Base-by-base conservation (phyloP, 2,888 invertebrate genomes). In the Perizoma flavofasciatum region DNA sequence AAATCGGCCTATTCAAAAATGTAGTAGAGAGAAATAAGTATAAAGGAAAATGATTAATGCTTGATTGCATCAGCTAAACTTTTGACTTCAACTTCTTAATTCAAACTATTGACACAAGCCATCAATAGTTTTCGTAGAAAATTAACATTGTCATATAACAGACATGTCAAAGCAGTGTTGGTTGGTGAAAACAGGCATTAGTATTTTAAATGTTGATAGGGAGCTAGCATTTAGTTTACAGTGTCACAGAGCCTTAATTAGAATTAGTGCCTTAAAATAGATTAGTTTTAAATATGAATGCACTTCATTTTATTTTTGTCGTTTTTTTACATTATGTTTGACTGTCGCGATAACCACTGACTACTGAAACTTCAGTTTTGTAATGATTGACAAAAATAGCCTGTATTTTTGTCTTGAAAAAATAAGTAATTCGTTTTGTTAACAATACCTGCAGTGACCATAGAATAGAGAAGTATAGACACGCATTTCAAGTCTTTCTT, bases 231-330 rank as follows among this genome's bases (percentile, higher is more conserved):
- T 69, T 65, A 71, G 63, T 70, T 68, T 66, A 70, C 4, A 6
- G 37, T 60, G 52, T 57, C 63, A 49, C 49, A 44, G 60, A 72
- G 82, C 82, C 82, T 85, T 84, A 77, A 72, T 85, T 69, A 86
- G 82, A 79, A 74, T 83, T 88, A 88, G 89, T 89, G 88, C 79
- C 76, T 74, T 79, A 78, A 75, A 61, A 75, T 70, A 73, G 65
- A 59, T 59, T 68, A 66, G 67, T 59, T 52, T 34, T 66, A 56
- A 61, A 63, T 22, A 55, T 63, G 44, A 49, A 53, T 65, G 63
- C 68, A 68, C 65, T 61, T 49, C 37, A 61, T 61, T 59, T 65
- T 63, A 65, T 63, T 68, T 63, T 54, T 58, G 61, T 10, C 40
- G 9, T 43, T 35, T 46, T 35, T 49, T 54, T 40, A 46, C 49